Base-by-base conservation (phyloP, 2,797 vertebrate species). In the Lycodopsis pacificus region DNA sequence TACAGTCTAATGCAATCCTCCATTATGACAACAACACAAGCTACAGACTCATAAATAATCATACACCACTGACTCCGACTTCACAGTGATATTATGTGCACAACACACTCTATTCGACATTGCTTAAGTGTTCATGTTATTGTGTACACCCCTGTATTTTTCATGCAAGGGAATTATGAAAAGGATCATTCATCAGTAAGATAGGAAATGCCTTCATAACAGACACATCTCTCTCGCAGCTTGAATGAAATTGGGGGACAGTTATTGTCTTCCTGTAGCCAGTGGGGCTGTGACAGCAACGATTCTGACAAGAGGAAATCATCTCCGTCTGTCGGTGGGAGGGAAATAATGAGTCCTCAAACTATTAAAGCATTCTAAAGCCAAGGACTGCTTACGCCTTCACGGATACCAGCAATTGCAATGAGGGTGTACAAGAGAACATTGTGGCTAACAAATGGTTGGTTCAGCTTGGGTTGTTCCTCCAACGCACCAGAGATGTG, bases 341-440 rank as follows among this genome's bases (percentile, higher is more conserved):
- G 32, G 63, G 38, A 66, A 22, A 61, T 25, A 76, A 76, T 62
- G 58, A 65, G 32, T 27, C 22, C 46, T 51, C 48, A 56, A 46
- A 67, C 73, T 49, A 73, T 61, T 51, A 34, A 61, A 61, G 27
- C 46, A 56, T 12, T 30, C 30, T 12, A 1, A 57, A 59, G 53
- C 51, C 34, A 62, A 0, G 13, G 7, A 54, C 58, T 32, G 4
- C 66, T 20, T n/a, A 73, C 9, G 0, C 8, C 63, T 72, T 42
- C 49, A 25, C n/a, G 25, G 6, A 20, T 4, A 17, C 25, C 63
- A n/a, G 27, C 32, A 15, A 57, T 58, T 19, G 58, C 13, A 51
- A 36, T 22, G 11, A 67, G 19, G 2, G 2, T 30, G 46, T 53
- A 10, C 36, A n/a, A 57, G 64, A 65, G 4, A 46, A 49, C 19